Evolutionary conservation across 1,140 invertebrate species (phyloP), one percentile per base, ranked within the genome.

Genomic region (Cherax destructor): DNA sequence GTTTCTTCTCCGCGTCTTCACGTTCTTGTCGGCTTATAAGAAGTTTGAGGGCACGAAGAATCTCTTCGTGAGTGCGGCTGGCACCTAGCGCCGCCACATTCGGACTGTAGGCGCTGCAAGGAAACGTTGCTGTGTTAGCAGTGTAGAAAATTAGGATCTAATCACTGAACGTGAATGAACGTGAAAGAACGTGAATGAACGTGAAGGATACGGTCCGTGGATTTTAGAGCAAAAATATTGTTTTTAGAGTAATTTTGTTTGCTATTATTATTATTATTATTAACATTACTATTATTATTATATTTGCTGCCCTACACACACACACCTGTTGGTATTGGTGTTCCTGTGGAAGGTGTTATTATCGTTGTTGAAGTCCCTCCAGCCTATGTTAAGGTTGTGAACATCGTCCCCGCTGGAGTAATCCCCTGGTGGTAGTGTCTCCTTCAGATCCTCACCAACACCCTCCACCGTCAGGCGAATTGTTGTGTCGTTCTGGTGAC

Each of bases 11-110:
- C 10, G 94, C 80, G 80, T 94, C 94, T 86, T 95, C 94, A 6
- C 93, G 86, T 83, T 94, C 93, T 69, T 95, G 95, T 65, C 94
- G 91, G 47, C 92, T 91, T 21, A 95, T 85, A 1, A 95, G 90
- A 78, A 94, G 92, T 69, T 92, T 87, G 7, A 94, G 92, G n/a
- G 93, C 92, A 61, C 92, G 81, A 21, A 94, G 50, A 61, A 94
- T 93, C 79, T 94, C 94, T 61, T 94, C 94, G 81, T 94, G 94
- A n/a, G 93, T 88, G 6, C 92, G 80, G 72, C 72, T 92, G 21
- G 83, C 83, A 18, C 69, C 56, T 59, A 85, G 41, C 10, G 78
- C 87, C 10, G 85, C 86, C 79, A 91, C 90, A 90, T 87, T 91
- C 13, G 87, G 91, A 72, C 93, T 93, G 93, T 93, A 89, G 81